Percentiles rank a stretch among this genome's conserved stretches.
Evolutionary conservation across 2,113 vertebrate species (phyloP).

Genomic region (Acrocephalus kingi): DNA sequence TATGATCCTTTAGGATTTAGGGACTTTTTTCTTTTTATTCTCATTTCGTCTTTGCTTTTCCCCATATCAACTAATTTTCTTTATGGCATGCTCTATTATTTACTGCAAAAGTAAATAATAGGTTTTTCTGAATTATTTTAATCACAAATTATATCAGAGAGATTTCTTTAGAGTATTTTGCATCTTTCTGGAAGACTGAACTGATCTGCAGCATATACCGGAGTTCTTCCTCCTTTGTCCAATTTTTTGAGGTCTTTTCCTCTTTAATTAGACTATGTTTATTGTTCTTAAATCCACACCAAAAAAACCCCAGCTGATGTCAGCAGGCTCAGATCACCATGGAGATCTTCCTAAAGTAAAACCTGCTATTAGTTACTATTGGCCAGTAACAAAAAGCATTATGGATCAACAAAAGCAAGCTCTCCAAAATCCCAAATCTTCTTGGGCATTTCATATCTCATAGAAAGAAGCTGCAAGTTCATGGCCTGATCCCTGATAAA

Average conservation of each 20-base stretch:
- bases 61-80: not conserved
- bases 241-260: not conserved
- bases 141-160: not conserved
- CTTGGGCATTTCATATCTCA: not conserved
- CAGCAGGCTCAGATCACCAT: slow-evolving; percentile 55
- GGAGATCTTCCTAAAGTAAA: slow-evolving; percentile 50
- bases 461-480: not conserved
- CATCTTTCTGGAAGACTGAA: not conserved
- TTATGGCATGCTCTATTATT: not conserved
- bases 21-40: not conserved
- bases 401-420: not conserved
- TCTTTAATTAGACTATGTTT: not conserved
- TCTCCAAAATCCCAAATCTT: not conserved
- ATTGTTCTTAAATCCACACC: not conserved
- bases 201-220: not conserved
- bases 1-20: not conserved
- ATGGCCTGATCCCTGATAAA: not conserved
- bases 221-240: not conserved
- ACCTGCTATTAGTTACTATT: slow-evolving; percentile 7
- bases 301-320: not conserved
- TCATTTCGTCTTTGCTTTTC: not conserved
- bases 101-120: not conserved
- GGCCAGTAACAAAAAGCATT: not conserved
- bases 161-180: not conserved
- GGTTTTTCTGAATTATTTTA: not conserved